Evolutionary conservation across 2,888 invertebrate genomes (phyloP), one percentile per base, ranked within the genome.

Genomic region (Drosophila sordidula): DNA sequence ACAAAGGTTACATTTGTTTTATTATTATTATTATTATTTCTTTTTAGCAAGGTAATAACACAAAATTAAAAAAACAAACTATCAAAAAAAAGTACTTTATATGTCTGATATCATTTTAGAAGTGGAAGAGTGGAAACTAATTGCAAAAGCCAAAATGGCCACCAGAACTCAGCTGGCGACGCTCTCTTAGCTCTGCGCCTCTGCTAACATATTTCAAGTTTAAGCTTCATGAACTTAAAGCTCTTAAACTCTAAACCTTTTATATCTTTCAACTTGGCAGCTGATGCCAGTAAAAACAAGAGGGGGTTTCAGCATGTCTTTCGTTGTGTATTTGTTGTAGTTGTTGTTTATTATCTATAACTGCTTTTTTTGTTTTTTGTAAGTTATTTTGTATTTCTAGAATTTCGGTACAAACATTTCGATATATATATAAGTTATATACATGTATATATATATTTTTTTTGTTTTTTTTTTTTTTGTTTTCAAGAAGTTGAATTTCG

Each of bases 401-500:
- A 68, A 61, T 67, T 68, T 69, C 39, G 52, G 45, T 68, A 67
- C 26, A 65, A 70, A 56, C 47, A 71, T 67, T 70, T 65, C 18
- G 47, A 70, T 57, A 61, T 54, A 73, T 76, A 68, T 65, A 47
- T 38, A 38, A 16, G 61, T 51, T 62, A 62, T 38, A 51, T 57
- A 44, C 61, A 64, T 52, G 68, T 74, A 68, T 66, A 67, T 57
- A 54, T 39, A 38, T 66, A 57, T 80, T 62, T 65, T 59, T 78
- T 18, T 34, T 41, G n/a, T 50, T 66, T 62, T 61, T 42, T 41
- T 75, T 77, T 81, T 78, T 78, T 86, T 76, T 78, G 78, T 83
- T 90, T 89, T 90, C 92, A 92, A 92, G 92, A 92, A 92, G 92
- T 92, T 92, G 92, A 92, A 91, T 92, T 92, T 92, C 92, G 92